Base-by-base conservation (phyloP, 2,888 invertebrate genomes). In the Cryptophagus acutangulus region DNA sequence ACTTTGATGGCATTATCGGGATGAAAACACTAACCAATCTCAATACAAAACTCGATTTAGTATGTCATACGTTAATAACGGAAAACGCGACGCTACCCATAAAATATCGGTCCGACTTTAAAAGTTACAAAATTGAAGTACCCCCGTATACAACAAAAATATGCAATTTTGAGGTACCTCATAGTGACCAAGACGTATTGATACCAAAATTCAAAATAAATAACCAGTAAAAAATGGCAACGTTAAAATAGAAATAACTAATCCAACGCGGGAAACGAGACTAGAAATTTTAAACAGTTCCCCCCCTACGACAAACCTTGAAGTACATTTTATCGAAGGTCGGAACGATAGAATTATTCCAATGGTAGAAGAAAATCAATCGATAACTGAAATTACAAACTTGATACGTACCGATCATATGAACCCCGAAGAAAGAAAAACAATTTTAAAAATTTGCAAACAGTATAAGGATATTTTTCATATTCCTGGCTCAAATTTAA, bases 1-100 rank as follows among this genome's bases (percentile, higher is more conserved):
- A 20, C 17, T 47, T 41, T 15, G 47, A 47, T 17, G 47, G 43
- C 8, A 44, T 43, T 17, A n/a, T 44, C 17, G 46, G 41, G 17
- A 8, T 44, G 13, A 36, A 24, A 20, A 40, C 18, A 36, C 14
- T 13, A 28, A 43, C 36, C 12, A 40, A 46, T 30, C n/a, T n/a
- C n/a, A n/a, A n/a, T n/a, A n/a, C n/a, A n/a, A n/a, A n/a, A n/a
- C n/a, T n/a, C n/a, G n/a, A n/a, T n/a, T 29, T 46, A 36, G 20
- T 18, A 5, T 43, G 40, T 34, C 12, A 38, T 15, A 9, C 17
- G 3, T 30, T 46, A 36, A 26, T 14, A 10, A 45, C 43, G 30
- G 17, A 44, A 1, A 15, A 17, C 12, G n/a, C 15, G 13, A 17
- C 16, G 33, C 40, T 41, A 17, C 40, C 40, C 8, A 20, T 43